Conservation (phyloP, 64 coral and sea anemone species). For the Porites lutea region DNA sequence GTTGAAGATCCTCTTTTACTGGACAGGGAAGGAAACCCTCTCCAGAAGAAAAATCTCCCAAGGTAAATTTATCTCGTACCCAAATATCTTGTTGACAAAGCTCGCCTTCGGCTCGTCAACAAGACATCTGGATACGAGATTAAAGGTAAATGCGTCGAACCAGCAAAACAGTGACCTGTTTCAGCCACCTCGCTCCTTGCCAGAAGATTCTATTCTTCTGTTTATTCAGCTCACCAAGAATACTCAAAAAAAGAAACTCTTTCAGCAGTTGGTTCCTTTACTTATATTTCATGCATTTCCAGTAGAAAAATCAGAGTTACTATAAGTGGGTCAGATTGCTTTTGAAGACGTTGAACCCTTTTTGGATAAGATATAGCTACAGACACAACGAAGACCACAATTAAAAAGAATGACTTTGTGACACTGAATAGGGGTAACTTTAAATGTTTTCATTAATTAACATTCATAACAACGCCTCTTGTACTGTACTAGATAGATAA, state of each 20-base stretch:
- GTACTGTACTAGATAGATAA: not conserved
- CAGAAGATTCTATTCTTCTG: no score
- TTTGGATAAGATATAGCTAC: not conserved
- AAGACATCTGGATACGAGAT: no score
- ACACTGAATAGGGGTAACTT: conserved; percentile 6
- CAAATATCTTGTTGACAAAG: no score
- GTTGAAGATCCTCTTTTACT: conserved; percentile 62
- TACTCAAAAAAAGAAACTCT: no score
- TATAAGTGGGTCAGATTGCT: not conserved
- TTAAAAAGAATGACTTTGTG: conserved; percentile 14
- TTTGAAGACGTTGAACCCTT: not conserved
- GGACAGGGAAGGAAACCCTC: conserved; percentile 37
- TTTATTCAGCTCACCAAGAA: no score
- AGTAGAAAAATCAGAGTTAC: not conserved
- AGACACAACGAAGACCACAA: not conserved
- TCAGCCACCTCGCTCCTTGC: no score
- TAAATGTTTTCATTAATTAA: no score
- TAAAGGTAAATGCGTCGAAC: no score
- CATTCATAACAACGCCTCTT: no score
- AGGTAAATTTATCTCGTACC: not conserved
- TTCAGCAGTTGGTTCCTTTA: not conserved
- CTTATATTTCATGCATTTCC: not conserved
- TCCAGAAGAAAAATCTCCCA: conserved; percentile 6
- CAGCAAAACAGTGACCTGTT: no score
- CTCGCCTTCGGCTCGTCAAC: no score